Percentiles rank a stretch among this genome's conserved stretches.
phyloP scores from a whole-genome alignment of 2,888 invertebrate genomes.

The Geophilus truncorum region DNA sequence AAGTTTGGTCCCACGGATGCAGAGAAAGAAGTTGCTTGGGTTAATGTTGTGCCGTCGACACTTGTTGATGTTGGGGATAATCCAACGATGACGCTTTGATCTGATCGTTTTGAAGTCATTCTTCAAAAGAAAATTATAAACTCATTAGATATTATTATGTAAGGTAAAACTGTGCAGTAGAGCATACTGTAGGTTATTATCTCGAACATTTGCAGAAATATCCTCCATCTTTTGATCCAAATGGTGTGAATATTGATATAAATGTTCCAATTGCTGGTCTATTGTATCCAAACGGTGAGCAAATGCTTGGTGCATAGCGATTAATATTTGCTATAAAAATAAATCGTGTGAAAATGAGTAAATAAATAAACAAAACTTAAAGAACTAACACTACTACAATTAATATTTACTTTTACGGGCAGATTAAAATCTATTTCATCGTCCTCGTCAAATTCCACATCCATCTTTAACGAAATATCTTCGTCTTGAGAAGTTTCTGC shows the following conservation, averaged over 20 bases:
- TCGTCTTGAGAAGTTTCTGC: conserved; percentile 34
- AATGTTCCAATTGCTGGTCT: conserved; percentile 32
- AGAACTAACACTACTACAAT: not conserved
- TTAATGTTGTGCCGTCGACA: not conserved
- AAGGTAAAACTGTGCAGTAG: not conserved
- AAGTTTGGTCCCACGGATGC: conserved; percentile 11
- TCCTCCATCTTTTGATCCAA: conserved; percentile 34
- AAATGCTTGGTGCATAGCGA: conserved; percentile 26
- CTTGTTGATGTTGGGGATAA: conserved; percentile 29
- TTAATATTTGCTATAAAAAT: conserved; percentile 35
- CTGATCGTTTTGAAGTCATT: conserved; percentile 21
- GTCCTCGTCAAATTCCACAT: not conserved
- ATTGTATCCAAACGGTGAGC: conserved; percentile 32
- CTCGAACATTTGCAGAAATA: conserved; percentile 29
- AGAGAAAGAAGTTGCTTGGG: not conserved
- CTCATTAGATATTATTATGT: not conserved
- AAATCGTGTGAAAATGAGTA: not conserved
- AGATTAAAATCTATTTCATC: conserved; percentile 31
- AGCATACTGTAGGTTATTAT: conserved; percentile 32
- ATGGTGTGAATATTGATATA: conserved; percentile 30
- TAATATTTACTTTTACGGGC: conserved; percentile 29
- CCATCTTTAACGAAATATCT: not conserved
- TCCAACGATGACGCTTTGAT: conserved; percentile 31
- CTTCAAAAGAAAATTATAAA: not conserved
- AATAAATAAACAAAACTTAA: not conserved